Evolutionary conservation across 2,888 invertebrate species (phyloP), one percentile per base, ranked within the genome.

Genomic region (Mactromeris polynyma): DNA sequence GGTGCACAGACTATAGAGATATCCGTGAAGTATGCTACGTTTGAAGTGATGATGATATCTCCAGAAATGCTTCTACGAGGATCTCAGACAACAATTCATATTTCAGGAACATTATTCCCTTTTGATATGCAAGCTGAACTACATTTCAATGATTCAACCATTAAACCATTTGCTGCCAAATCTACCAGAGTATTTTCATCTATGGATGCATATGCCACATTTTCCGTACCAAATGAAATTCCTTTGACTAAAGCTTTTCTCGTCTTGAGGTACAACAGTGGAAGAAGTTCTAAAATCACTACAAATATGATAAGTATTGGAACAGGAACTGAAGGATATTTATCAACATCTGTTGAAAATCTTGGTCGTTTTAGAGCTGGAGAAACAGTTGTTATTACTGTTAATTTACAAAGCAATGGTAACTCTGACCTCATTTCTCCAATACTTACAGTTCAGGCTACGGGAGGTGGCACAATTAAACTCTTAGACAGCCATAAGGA

Each of bases 41-140:
- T 91, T 86, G 91, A 91, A 86, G 88, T 91, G 14, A n/a, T 86
- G 2, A 54, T 69, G 3, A 26, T 85, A 14, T 86, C 36, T 69
- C 91, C 91, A 31, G 46, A 31, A 19, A 51, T 14, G 31, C 42
- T 81, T 6, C n/a, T 87, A 0, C n/a, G 81, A 0, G 54, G 81
- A 54, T 86, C 87, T 42, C 73, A 87, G n/a, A 73, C 83, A 17
- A 89, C 91, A n/a, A 17, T 91, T 6, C 77, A 58, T 26, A 69
- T 89, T 33, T 46, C 82, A 64, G 91, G 91, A 46, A 86, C 89
- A 4, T 36, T 89, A 11, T 80, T 89, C 40, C 86, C 89, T 31
- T 82, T 69, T 31, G 89, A 89, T 36, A 42, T 84, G 33, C 46
- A 51, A 46, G 84, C 81, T 14, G 19, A 26, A 40, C 38, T 91